A percentile compares a stretch with the other conserved stretches of the same genome.
These are phyloP conservation scores for Leptopilina myrica DNA, from an alignment of 2,888 invertebrate genomes.

Conservation along the genomic window DNA sequence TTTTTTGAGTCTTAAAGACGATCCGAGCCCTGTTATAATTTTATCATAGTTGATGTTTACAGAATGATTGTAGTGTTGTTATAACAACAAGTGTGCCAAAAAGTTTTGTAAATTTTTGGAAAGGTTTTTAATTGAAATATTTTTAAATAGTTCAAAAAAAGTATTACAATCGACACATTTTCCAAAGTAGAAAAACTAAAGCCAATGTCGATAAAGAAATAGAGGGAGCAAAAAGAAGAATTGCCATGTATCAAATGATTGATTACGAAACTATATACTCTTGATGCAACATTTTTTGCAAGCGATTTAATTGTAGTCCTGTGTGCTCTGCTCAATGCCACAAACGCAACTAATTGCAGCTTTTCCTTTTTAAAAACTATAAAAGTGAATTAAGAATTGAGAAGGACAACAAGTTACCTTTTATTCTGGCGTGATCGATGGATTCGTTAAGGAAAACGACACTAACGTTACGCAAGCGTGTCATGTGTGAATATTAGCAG, in stretches of 20 bases:
- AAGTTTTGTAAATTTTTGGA: too few species aligned
- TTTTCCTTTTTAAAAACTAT: conserved; percentile 18
- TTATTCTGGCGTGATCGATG: conserved; percentile 19
- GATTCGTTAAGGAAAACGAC: conserved; percentile 22
- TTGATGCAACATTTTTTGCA: conserved; percentile 9
- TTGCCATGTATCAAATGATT: neutral
- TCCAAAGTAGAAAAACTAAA: neutral
- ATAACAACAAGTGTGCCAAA: too few species aligned
- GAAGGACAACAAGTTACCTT: conserved; percentile 32
- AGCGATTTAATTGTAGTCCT: conserved; percentile 1
- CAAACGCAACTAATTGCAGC: conserved; percentile 12
- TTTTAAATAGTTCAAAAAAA: neutral
- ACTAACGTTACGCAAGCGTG: conserved; percentile 21
- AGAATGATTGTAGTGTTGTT: too few species aligned
- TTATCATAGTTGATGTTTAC: too few species aligned
- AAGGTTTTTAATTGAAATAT: too few species aligned
- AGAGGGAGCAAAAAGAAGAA: neutral
- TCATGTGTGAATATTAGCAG: conserved; percentile 20
- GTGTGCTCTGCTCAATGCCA: neutral
- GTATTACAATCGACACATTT: neutral
- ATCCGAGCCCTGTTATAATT: too few species aligned
- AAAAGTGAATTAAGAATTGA: conserved; percentile 24
- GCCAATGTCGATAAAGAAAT: neutral
- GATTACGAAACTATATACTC: conserved; percentile 6
- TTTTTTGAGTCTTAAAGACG: too few species aligned